Evolutionary conservation across 2,113 vertebrate species (phyloP).

Genomic region (Origma solitaria): DNA sequence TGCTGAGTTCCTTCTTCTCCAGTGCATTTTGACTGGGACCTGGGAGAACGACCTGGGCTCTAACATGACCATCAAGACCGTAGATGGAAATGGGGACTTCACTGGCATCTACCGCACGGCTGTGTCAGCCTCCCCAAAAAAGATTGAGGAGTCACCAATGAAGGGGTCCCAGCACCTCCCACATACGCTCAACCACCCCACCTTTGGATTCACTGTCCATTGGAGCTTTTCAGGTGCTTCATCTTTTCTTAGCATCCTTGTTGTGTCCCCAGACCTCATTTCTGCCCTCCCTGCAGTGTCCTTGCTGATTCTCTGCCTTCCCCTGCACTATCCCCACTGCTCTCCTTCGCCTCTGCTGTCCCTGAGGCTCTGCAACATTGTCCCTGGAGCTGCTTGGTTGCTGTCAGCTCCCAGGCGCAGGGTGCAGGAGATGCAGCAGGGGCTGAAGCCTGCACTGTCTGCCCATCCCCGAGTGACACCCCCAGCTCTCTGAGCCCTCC

Average conservation of each 20-base stretch:
- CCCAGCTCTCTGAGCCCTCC: neutral
- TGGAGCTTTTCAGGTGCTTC: neutral
- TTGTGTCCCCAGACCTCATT: neutral
- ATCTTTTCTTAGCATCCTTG: neutral
- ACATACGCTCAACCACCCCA: accelerated
- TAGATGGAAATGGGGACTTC: accelerated
- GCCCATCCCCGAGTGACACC: accelerated
- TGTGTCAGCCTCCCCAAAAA: accelerated
- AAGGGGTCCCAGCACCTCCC: accelerated
- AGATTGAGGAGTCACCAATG: accelerated
- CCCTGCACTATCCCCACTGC: neutral
- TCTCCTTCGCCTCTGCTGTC: neutral
- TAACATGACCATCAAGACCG: accelerated
- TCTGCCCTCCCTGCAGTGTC: neutral
- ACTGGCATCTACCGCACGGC: accelerated
- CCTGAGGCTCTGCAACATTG: neutral
- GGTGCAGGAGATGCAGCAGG: neutral
- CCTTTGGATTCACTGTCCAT: neutral
- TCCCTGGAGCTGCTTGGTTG: neutral
- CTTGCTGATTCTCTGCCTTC: neutral
- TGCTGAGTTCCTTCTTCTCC: neutral
- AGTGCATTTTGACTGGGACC: accelerated
- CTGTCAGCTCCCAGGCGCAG: neutral
- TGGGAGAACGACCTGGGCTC: neutral
- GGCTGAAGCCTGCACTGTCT: neutral